Evolutionary conservation across 1,140 invertebrate genomes (phyloP).

Genomic region (Caenorhabditis brenneri): DNA sequence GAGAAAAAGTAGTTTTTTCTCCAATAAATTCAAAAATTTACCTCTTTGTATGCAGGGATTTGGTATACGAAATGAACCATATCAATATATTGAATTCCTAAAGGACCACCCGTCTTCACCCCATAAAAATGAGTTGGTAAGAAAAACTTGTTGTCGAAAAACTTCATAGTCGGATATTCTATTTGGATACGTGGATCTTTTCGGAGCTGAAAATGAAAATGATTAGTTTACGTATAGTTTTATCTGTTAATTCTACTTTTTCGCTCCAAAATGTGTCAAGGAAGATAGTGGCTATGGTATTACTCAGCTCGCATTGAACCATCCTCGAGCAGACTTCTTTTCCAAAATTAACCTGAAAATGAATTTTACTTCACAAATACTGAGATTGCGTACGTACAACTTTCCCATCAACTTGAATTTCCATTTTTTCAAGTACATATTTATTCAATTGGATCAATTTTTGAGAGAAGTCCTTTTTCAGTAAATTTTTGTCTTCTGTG

Average conservation of each 20-base stretch:
- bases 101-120: constrained; percentile 50
- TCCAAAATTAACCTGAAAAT: constrained; percentile 60
- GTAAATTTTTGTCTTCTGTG: constrained; percentile 38
- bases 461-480: constrained; percentile 60
- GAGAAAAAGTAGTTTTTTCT: not conserved
- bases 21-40: not conserved
- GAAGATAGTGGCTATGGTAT: constrained; percentile 66
- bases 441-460: constrained; percentile 58
- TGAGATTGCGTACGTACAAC: not conserved
- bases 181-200: constrained; percentile 63
- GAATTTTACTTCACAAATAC: not conserved
- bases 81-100: constrained; percentile 60
- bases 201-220: constrained; percentile 60
- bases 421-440: constrained; percentile 66
- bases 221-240: too few relatives aligned
- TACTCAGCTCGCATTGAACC: constrained; percentile 61
- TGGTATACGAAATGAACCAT: constrained; percentile 68
- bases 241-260: constrained; percentile 56
- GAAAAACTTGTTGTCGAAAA: constrained; percentile 70
- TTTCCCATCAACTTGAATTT: constrained; percentile 60
- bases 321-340: constrained; percentile 63
- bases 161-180: constrained; percentile 68
- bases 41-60: constrained; percentile 58
- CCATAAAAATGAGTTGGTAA: constrained; percentile 70
- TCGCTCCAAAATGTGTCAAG: constrained; percentile 68